phyloP scores from a whole-genome alignment of 2,888 invertebrate genomes.

The Drosophila birchii region DNA sequence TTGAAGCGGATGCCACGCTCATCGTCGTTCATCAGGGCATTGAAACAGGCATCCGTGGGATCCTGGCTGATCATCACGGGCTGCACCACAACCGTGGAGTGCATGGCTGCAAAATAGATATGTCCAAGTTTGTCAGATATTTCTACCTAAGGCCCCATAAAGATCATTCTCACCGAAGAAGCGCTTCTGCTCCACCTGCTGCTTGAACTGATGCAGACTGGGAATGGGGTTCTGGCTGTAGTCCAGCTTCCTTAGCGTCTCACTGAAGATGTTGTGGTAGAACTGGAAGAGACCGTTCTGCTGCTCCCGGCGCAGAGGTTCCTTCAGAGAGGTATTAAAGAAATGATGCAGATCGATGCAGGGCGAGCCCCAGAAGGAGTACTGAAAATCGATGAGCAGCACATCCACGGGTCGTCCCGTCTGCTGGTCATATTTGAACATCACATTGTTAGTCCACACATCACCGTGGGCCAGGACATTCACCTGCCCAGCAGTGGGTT shows the following conservation, averaged over 20 bases:
- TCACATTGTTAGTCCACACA: constrained; percentile 84
- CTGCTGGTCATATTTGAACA: constrained; percentile 81
- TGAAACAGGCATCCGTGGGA: constrained; percentile 82
- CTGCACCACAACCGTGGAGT: constrained; percentile 79
- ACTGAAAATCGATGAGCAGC: constrained; percentile 83
- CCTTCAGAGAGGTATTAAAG: constrained; percentile 82
- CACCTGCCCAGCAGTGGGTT: constrained; percentile 68
- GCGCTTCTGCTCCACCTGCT: constrained; percentile 77
- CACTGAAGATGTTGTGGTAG: constrained; percentile 76
- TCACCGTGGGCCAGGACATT: constrained; percentile 84
- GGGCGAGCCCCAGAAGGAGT: constrained; percentile 83
- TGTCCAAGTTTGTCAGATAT: background rate
- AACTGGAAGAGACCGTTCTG: constrained; percentile 80
- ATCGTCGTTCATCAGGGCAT: constrained; percentile 82
- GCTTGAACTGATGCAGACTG: constrained; percentile 75
- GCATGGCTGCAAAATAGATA: constrained; percentile 67
- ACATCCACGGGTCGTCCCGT: constrained; percentile 76
- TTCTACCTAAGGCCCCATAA: too few species aligned
- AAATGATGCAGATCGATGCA: constrained; percentile 83
- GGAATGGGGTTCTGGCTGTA: constrained; percentile 79
- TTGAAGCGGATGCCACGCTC: constrained; percentile 82
- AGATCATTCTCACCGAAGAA: constrained; percentile 76
- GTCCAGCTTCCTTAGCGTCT: constrained; percentile 69
- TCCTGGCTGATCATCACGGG: constrained; percentile 82
- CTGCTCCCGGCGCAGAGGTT: constrained; percentile 75